Evolutionary conservation across 2,113 vertebrate genomes (phyloP), one percentile per base, ranked within the genome.

Genomic region (Colinus virginianus): DNA sequence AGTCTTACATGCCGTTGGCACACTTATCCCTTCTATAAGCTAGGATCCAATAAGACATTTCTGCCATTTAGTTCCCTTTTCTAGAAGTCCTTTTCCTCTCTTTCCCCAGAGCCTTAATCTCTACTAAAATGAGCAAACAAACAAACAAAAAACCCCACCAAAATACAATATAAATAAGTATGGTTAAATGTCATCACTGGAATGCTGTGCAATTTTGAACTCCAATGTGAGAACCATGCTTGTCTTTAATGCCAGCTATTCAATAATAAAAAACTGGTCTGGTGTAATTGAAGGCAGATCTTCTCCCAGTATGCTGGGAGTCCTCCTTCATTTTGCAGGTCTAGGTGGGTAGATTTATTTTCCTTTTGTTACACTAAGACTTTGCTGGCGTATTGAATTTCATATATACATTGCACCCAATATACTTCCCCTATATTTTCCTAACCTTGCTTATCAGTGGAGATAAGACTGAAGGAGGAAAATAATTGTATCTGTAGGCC

Each of bases 221-320:
- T 68, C 34, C 0, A 1, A 25, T 5, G 7, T 0, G 0, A 62
- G 34, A 78, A 26, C 34, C 15, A 2, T 43, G 26, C 9, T 84
- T 61, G 26, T n/a, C 25, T 75, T 32, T 30, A 34, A 36, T 3
- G 14, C 7, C 6, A 17, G 32, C 45, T 9, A 9, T 51, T 56
- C 15, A 8, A 32, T 20, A 58, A 26, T 3, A 70, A 16, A 53
- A 30, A 55, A 62, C 26, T n/a, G 32, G 8, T 43, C 8, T 38
- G 26, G 6, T 69, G 68, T 46, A 56, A 51, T 18, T n/a, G 25
- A 55, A 61, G 8, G 20, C 20, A 49, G 9, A 32, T 5, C 23
- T 40, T 25, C 8, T 8, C 32, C 28, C 10, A 1, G 26, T 19
- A 6, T 40, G 20, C 49, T 42, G 23, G 68, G 38, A 26, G 51